A percentile compares a stretch with the other conserved stretches of the same genome.
Evolutionary conservation across 1,140 invertebrate genomes (phyloP).

Genomic region (Drosophila jambulina): DNA sequence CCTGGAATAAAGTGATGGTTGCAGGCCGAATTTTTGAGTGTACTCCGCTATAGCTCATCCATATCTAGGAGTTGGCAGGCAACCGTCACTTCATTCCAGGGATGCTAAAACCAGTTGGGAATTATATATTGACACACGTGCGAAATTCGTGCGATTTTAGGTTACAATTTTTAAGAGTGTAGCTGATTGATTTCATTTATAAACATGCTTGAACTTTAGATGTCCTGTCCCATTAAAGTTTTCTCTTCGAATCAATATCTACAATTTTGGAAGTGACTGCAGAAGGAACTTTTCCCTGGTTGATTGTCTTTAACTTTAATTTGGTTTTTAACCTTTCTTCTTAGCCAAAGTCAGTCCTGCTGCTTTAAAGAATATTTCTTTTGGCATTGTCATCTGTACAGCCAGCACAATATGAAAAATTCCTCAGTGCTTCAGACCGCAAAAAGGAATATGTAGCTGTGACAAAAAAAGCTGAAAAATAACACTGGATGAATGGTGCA

Average conservation of each 20-base stretch:
- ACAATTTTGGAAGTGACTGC: neutral
- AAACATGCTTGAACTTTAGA: neutral
- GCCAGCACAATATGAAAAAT: conserved; percentile 16
- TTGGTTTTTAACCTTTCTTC: neutral
- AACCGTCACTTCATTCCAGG: too few species aligned
- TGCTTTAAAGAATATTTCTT: neutral
- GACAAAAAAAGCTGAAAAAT: neutral
- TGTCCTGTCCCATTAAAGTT: neutral
- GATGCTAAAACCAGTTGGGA: too few species aligned
- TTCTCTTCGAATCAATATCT: neutral
- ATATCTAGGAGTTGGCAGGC: too few species aligned
- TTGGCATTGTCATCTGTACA: conserved; percentile 25
- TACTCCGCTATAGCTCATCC: too few species aligned
- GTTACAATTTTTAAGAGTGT: too few species aligned
- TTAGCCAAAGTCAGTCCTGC: neutral
- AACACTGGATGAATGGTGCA: neutral
- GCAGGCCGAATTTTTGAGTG: too few species aligned
- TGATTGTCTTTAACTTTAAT: neutral
- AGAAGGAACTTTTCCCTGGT: neutral
- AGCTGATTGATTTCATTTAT: neutral
- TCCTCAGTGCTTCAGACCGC: neutral
- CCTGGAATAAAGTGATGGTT: too few species aligned
- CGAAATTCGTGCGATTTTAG: too few species aligned
- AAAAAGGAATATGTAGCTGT: neutral
- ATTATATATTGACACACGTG: too few species aligned